These are phyloP conservation scores for Trematomus bernacchii DNA, from an alignment of 2,797 vertebrate species.

Conservation along the genomic window DNA sequence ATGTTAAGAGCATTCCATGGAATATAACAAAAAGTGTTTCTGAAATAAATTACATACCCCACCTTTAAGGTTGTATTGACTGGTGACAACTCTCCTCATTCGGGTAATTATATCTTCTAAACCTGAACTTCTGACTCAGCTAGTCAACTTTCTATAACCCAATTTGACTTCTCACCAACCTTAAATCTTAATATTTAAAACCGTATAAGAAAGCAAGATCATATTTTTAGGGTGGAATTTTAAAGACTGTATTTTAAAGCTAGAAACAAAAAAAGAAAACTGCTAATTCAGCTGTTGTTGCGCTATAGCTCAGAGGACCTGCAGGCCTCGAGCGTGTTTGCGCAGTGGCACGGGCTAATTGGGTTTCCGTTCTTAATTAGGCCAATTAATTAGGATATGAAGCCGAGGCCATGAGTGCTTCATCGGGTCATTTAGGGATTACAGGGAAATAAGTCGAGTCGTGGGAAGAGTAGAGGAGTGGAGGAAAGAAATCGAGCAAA, in stretches of 20 bases:
- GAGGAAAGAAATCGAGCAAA: slow-evolving; percentile 42
- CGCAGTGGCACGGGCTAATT: slow-evolving; percentile 65
- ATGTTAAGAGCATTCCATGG: too few relatives aligned
- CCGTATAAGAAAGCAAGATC: not conserved
- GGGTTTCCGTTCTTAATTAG: slow-evolving; percentile 80
- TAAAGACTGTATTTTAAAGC: slow-evolving; percentile 35
- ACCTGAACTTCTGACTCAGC: slow-evolving; percentile 37
- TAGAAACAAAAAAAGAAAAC: not conserved
- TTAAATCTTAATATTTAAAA: slow-evolving; percentile 30
- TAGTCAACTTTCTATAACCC: slow-evolving; percentile 6
- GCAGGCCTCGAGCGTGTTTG: slow-evolving; percentile 55
- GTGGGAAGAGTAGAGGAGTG: slow-evolving; percentile 47
- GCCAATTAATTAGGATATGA: slow-evolving; percentile 81
- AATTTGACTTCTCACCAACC: slow-evolving; percentile 18
- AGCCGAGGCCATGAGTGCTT: slow-evolving; percentile 69
- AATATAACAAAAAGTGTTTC: too few relatives aligned
- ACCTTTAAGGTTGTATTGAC: slow-evolving; percentile 8
- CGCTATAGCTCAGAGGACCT: slow-evolving; percentile 42
- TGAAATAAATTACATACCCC: too few relatives aligned
- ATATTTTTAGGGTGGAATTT: slow-evolving; percentile 27
- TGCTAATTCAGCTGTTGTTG: slow-evolving; percentile 37
- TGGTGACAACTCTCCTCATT: not conserved
- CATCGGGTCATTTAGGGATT: slow-evolving; percentile 75
- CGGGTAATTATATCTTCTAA: slow-evolving; percentile 17
- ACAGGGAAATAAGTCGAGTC: slow-evolving; percentile 49